A percentile compares a stretch with the other conserved stretches of the same genome.
Evolutionary conservation across 2,113 vertebrate genomes (phyloP).

Genomic region (Cinclus cinclus): DNA sequence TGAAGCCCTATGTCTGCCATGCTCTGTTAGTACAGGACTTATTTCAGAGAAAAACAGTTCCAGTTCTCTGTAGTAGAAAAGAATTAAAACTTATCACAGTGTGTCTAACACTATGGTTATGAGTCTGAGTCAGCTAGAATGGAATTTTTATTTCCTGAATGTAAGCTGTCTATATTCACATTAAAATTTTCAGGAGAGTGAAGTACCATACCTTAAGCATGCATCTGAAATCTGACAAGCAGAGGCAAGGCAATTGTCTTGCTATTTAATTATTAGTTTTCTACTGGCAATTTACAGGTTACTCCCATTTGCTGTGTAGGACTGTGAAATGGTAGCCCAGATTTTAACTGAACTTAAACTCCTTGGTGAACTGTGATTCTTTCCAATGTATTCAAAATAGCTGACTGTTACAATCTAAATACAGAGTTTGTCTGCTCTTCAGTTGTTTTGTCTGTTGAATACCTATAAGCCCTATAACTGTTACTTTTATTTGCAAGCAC

Average conservation of each 20-base stretch:
- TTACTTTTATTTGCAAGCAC: background rate
- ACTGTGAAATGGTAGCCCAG: conserved; percentile 1
- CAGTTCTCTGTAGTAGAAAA: background rate
- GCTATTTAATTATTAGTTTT: conserved; percentile 58
- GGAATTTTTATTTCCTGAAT: conserved; percentile 47
- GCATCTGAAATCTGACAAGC: conserved; percentile 51
- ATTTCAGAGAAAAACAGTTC: background rate
- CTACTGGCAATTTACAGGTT: conserved; percentile 7
- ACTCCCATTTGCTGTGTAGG: conserved; percentile 9
- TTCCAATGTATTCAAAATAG: background rate
- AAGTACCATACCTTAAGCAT: conserved; percentile 39
- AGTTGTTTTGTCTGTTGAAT: background rate
- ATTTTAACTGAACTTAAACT: conserved; percentile 24
- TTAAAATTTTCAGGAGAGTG: conserved; percentile 33
- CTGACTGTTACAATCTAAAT: background rate
- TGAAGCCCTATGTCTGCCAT: background rate
- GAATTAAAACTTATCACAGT: conserved; percentile 38
- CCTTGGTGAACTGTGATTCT: background rate
- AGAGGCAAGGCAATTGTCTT: conserved; percentile 37
- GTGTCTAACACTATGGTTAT: background rate
- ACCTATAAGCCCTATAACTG: background rate
- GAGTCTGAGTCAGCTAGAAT: conserved; percentile 26
- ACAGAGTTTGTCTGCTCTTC: background rate
- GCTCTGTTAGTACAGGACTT: background rate
- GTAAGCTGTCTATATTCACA: conserved; percentile 43